These are phyloP conservation scores for Cotesia typhae DNA, from an alignment of 1,140 invertebrate genomes.

Conservation along the genomic window DNA sequence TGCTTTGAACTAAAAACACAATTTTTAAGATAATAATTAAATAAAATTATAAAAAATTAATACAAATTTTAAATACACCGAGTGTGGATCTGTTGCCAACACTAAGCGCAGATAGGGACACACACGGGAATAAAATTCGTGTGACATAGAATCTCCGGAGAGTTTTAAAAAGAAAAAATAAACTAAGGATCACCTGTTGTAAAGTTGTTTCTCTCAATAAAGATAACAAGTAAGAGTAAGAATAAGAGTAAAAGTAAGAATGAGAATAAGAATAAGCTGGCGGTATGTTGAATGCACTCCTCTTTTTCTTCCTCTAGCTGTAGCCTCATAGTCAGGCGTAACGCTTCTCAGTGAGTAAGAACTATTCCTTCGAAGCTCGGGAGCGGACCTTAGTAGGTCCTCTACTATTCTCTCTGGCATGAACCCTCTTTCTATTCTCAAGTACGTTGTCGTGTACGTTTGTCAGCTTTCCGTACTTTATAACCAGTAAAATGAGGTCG, in stretches of 20 bases:
- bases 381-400: not conserved
- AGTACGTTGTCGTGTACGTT: conserved; percentile 31
- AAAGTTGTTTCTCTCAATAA: not conserved
- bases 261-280: no score
- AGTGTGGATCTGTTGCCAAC: no score
- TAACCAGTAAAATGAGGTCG: conserved; percentile 27
- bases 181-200: conserved; percentile 15
- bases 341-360: not conserved
- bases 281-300: not conserved
- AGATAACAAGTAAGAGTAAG: conserved; percentile 1
- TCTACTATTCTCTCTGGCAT: not conserved
- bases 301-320: not conserved
- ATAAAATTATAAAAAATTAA: no score
- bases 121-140: no score
- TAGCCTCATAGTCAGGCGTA: not conserved
- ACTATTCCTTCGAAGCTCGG: not conserved
- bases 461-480: conserved; percentile 30
- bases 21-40: no score
- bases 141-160: no score
- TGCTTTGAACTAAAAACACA: no score
- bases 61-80: no score
- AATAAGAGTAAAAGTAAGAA: not conserved
- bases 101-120: no score
- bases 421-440: conserved; percentile 14
- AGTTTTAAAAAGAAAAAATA: no score